These are phyloP conservation scores for Dunckerocampus dactyliophorus DNA, from an alignment of 2,113 vertebrate species.

Conservation along the genomic window DNA sequence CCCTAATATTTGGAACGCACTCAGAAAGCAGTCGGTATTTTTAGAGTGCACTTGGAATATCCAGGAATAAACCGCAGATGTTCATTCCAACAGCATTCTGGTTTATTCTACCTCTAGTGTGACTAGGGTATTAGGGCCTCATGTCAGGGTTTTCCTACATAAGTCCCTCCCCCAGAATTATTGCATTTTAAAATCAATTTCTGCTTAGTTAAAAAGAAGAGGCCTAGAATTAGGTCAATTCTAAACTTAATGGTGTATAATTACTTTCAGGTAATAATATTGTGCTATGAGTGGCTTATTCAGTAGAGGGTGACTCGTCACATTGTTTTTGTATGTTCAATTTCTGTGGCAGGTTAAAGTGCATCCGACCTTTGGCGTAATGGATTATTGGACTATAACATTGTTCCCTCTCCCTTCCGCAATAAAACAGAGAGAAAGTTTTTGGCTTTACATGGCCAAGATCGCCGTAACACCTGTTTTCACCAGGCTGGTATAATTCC, in stretches of 20 bases:
- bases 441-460: conserved; percentile 17
- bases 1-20: too few relatives aligned
- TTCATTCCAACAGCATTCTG: too few relatives aligned
- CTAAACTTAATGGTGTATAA: conserved; percentile 38
- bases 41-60: too few relatives aligned
- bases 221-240: conserved; percentile 41
- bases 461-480: conserved; percentile 22
- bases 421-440: conserved; percentile 35
- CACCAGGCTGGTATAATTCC: conserved; percentile 29
- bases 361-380: not conserved
- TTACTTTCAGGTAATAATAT: conserved; percentile 26
- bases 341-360: conserved; percentile 30
- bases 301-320: conserved; percentile 28
- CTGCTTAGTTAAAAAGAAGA: conserved; percentile 33
- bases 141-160: conserved; percentile 5
- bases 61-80: too few relatives aligned
- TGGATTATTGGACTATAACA: conserved; percentile 43
- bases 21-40: too few relatives aligned
- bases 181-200: conserved; percentile 22
- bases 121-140: not conserved
- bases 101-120: too few relatives aligned
- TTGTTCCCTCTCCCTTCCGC: conserved; percentile 27
- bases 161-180: conserved; percentile 31
- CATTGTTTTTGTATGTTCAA: conserved; percentile 45
- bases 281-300: conserved; percentile 17